Evolutionary conservation across 1,140 invertebrate genomes (phyloP).

Genomic region (Micrasema longulum): DNA sequence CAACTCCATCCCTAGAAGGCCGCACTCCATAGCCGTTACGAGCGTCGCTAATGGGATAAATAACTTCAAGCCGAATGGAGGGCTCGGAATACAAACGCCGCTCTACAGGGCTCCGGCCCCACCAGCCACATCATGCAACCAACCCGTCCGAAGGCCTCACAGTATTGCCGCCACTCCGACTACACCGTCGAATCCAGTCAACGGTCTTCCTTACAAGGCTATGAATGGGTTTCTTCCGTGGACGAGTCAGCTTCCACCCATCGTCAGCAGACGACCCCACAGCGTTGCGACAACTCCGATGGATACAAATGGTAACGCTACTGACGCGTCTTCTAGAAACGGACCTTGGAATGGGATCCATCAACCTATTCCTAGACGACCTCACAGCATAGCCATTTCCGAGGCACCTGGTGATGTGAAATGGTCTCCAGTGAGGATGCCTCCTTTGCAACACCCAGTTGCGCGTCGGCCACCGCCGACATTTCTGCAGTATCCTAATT

Average conservation of each 20-base stretch:
- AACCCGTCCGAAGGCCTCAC: conserved; percentile 63
- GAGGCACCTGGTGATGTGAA: conserved; percentile 60
- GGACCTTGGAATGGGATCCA: conserved; percentile 64
- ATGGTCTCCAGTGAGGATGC: conserved; percentile 58
- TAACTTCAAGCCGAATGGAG: conserved; percentile 31
- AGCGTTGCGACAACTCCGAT: conserved; percentile 62
- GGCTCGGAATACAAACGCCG: conserved; percentile 12
- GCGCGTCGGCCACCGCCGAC: conserved; percentile 59
- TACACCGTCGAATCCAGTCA: conserved; percentile 7
- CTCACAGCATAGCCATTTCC: conserved; percentile 64
- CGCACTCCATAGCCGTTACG: conserved; percentile 49
- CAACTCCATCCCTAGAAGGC: conserved; percentile 51
- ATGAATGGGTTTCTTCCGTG: conserved; percentile 44
- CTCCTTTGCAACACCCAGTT: conserved; percentile 59
- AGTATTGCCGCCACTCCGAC: conserved; percentile 59
- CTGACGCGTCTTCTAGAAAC: conserved; percentile 46
- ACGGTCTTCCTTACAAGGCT: conserved; percentile 45
- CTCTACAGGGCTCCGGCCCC: conserved; percentile 47
- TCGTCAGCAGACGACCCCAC: conserved; percentile 61
- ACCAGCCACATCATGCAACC: conserved; percentile 55
- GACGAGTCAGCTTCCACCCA: conserved; percentile 43
- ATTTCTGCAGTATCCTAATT: conserved; percentile 60
- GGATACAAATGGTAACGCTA: conserved; percentile 22
- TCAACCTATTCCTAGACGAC: conserved; percentile 62
- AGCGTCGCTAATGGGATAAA: conserved; percentile 35